These are phyloP conservation scores for Tribolium madens DNA, from an alignment of 1,140 invertebrate species.

Conservation along the genomic window DNA sequence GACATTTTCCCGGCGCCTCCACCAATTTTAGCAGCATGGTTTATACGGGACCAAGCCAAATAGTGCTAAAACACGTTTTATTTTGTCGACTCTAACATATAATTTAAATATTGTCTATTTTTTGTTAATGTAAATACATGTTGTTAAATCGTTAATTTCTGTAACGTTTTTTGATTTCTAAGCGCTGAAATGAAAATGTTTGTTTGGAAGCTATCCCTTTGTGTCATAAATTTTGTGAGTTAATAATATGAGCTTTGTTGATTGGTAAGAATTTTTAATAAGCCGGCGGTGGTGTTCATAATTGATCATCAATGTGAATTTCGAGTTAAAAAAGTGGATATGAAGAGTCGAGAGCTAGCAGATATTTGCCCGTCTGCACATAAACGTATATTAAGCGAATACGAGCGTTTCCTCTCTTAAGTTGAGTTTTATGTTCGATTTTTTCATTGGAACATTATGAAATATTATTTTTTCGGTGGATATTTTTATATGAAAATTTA, in stretches of 20 bases:
- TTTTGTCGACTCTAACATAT: background rate
- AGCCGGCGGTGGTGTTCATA: conserved; percentile 9
- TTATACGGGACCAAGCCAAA: conserved; percentile 6
- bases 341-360: conserved; percentile 12
- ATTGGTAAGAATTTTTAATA: conserved; percentile 23
- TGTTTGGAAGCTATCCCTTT: too few species aligned
- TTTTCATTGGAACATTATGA: conserved; percentile 33
- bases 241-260: background rate
- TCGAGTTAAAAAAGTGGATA: conserved; percentile 23
- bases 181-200: too few species aligned
- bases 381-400: conserved; percentile 38
- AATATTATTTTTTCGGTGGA: conserved; percentile 26
- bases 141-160: too few species aligned
- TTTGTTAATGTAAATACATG: too few species aligned
- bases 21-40: conserved; percentile 8
- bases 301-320: conserved; percentile 32
- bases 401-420: conserved; percentile 30
- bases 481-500: conserved; percentile 35
- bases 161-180: too few species aligned
- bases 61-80: background rate
- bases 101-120: too few species aligned
- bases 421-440: conserved; percentile 37
- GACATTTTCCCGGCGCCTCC: conserved; percentile 11
- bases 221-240: background rate
- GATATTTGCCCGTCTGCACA: conserved; percentile 38